These are phyloP conservation scores for Papilio aristodemus DNA, from an alignment of 1,140 invertebrate species.

Conservation along the genomic window DNA sequence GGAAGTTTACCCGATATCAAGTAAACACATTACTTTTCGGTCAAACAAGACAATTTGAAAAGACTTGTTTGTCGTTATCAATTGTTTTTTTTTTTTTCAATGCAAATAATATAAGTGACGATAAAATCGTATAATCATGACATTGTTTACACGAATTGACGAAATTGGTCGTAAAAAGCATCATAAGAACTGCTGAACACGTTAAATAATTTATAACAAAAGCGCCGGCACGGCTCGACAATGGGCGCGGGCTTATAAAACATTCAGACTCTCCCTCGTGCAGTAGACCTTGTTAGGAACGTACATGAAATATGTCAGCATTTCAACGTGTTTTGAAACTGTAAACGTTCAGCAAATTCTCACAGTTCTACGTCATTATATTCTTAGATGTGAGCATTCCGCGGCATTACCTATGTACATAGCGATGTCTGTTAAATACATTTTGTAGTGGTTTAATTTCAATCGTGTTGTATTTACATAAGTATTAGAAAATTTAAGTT, in stretches of 20 bases:
- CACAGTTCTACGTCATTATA: slow-evolving; percentile 21
- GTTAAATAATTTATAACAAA: slow-evolving; percentile 31
- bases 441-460: no score
- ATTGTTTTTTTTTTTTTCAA: neutral
- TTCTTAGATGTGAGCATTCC: slow-evolving; percentile 13
- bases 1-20: no score
- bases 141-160: slow-evolving; percentile 12
- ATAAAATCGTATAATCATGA: slow-evolving; percentile 20
- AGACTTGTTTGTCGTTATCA: neutral
- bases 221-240: slow-evolving; percentile 26
- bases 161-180: slow-evolving; percentile 32
- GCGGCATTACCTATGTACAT: neutral
- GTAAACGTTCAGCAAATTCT: slow-evolving; percentile 23
- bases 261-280: slow-evolving; percentile 21
- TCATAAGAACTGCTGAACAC: slow-evolving; percentile 28
- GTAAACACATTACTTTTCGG: no score
- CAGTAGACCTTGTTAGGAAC: slow-evolving; percentile 29
- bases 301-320: slow-evolving; percentile 29
- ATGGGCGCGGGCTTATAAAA: slow-evolving; percentile 31
- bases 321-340: slow-evolving; percentile 31
- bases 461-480: no score
- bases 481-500: no score
- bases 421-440: slow-evolving; percentile 6
- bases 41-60: no score
- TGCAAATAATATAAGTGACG: neutral